Evolutionary conservation across 2,888 invertebrate genomes (phyloP).

Genomic region (Biston betularia): DNA sequence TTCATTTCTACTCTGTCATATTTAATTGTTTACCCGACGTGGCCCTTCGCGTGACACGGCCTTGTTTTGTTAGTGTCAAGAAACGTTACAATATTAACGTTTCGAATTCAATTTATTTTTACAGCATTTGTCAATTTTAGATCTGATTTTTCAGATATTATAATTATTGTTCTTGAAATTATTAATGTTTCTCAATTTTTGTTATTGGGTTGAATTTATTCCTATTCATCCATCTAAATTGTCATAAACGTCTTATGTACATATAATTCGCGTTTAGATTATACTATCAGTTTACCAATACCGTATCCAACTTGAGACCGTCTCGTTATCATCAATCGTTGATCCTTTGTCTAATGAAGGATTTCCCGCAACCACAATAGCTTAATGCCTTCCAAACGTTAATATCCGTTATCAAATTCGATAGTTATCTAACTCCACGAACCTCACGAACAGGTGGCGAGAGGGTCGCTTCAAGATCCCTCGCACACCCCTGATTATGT

Average conservation of each 20-base stretch:
- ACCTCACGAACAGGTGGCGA: slow-evolving; percentile 48
- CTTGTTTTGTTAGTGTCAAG: slow-evolving; percentile 53
- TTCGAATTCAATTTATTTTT: slow-evolving; percentile 28
- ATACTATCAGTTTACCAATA: neutral
- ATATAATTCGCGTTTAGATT: neutral
- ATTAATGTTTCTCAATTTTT: no score
- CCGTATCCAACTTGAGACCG: slow-evolving; percentile 25
- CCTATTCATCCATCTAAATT: no score
- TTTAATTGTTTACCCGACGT: slow-evolving; percentile 42
- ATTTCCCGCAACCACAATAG: slow-evolving; percentile 28
- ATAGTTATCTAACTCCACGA: slow-evolving; percentile 45
- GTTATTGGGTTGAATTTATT: no score
- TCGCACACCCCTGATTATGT: slow-evolving; percentile 51
- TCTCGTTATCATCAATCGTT: slow-evolving; percentile 37
- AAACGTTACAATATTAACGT: slow-evolving; percentile 49
- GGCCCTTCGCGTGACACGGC: slow-evolving; percentile 48
- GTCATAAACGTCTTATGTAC: no score
- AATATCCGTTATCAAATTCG: slow-evolving; percentile 48
- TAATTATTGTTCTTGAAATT: neutral
- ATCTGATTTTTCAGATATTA: neutral
- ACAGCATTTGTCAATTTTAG: slow-evolving; percentile 8
- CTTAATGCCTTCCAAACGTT: slow-evolving; percentile 25
- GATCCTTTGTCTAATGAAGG: slow-evolving; percentile 33
- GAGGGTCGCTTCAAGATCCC: slow-evolving; percentile 46
- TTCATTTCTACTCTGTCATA: slow-evolving; percentile 28